Evolutionary conservation across 2,888 invertebrate species (phyloP).

Genomic region (Pristionchus japonicus): DNA sequence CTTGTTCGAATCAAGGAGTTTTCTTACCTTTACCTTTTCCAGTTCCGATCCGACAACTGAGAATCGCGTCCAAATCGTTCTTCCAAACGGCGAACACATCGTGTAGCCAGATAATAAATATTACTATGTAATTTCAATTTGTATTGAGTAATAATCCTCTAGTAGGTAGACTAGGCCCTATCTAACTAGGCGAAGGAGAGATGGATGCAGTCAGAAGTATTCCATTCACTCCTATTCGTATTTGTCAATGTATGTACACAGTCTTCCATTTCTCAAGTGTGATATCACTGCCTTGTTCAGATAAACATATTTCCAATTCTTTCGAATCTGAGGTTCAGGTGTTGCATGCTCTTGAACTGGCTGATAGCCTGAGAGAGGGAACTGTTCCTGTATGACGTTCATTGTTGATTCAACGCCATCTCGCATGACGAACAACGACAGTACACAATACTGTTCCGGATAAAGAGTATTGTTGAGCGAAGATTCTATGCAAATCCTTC

Average conservation of each 20-base stretch:
- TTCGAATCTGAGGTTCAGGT: too few species aligned
- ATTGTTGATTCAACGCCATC: too few species aligned
- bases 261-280: slow-evolving; percentile 12
- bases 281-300: background rate
- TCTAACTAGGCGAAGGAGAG: background rate
- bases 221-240: background rate
- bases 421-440: background rate
- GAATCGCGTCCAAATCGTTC: slow-evolving; percentile 31
- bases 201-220: background rate
- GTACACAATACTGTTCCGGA: background rate
- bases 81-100: slow-evolving; percentile 37
- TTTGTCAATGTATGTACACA: slow-evolving; percentile 36
- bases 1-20: too few species aligned
- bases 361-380: too few species aligned
- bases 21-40: background rate
- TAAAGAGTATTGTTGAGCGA: background rate
- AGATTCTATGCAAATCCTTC: background rate
- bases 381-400: too few species aligned
- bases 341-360: too few species aligned
- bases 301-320: background rate
- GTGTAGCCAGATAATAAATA: slow-evolving; percentile 27
- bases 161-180: slow-evolving; percentile 35
- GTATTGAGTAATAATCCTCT: slow-evolving; percentile 2
- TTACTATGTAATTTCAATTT: slow-evolving; percentile 11
- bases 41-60: slow-evolving; percentile 34